Evolutionary conservation across 2,797 vertebrate species (phyloP).

Genomic region (Tenualosa thibaudeaui): DNA sequence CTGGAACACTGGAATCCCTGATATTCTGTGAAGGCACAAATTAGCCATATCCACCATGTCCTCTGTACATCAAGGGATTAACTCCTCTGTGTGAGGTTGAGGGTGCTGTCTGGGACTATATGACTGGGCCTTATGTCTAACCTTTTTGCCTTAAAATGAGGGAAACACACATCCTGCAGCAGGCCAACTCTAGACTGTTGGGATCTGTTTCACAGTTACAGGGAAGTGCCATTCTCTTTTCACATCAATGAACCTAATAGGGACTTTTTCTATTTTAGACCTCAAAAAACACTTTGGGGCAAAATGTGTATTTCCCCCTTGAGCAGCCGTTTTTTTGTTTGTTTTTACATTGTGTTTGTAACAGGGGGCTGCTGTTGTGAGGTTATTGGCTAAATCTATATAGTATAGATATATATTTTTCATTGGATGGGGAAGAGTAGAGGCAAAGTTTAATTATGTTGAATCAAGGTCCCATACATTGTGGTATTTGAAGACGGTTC

Average conservation of each 20-base stretch:
- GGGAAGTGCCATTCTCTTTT: constrained; percentile 7
- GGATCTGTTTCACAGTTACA: background rate
- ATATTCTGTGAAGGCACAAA: background rate
- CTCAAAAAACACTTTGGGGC: background rate
- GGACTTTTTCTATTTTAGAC: background rate
- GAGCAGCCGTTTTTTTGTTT: background rate
- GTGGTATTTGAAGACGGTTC: background rate
- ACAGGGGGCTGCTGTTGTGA: background rate
- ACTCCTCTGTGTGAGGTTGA: background rate
- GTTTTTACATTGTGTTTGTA: background rate
- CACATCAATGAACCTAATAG: background rate
- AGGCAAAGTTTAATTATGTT: background rate
- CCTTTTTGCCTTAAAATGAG: constrained; percentile 58
- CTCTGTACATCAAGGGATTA: background rate
- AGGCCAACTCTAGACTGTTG: constrained; percentile 24
- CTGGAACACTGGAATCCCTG: background rate
- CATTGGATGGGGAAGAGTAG: background rate
- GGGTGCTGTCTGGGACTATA: constrained; percentile 27
- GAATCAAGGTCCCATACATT: background rate
- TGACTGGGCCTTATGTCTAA: constrained; percentile 51
- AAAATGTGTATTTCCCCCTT: background rate
- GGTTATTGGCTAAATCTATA: background rate
- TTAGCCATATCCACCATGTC: background rate
- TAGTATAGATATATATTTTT: too few relatives aligned
- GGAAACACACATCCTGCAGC: constrained; percentile 24